Evolutionary conservation across 2,888 invertebrate genomes (phyloP).

Genomic region (Cryptophagus acutangulus): DNA sequence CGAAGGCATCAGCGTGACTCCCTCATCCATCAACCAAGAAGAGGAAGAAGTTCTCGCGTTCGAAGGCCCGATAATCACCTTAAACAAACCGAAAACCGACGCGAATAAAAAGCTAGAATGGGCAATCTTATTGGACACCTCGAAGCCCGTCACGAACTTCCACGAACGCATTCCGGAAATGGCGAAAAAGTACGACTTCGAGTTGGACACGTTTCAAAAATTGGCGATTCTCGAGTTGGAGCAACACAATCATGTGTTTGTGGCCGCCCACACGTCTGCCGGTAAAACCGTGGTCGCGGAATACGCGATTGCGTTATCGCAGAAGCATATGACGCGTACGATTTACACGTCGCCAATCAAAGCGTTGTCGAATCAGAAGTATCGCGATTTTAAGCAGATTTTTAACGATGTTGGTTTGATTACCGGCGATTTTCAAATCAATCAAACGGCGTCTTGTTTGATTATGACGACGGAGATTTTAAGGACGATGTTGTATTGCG

Average conservation of each 20-base stretch:
- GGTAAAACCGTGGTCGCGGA: conserved; percentile 99
- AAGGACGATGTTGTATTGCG: conserved; percentile 93
- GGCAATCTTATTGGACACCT: conserved; percentile 83
- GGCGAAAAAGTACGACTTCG: conserved; percentile 84
- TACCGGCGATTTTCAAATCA: conserved; percentile 94
- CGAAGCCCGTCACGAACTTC: conserved; percentile 76
- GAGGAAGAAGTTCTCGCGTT: conserved; percentile 40
- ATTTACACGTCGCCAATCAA: conserved; percentile 99
- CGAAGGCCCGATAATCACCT: conserved; percentile 61
- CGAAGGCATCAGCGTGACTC: background rate
- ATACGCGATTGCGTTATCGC: conserved; percentile 95
- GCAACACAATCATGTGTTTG: conserved; percentile 92
- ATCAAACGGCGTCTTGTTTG: conserved; percentile 87
- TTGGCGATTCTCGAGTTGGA: conserved; percentile 93
- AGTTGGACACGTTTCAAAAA: conserved; percentile 95
- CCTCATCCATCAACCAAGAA: conserved; percentile 16
- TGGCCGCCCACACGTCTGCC: conserved; percentile 98
- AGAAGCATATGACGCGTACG: conserved; percentile 84
- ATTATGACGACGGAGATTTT: conserved; percentile 99
- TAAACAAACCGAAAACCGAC: conserved; percentile 51
- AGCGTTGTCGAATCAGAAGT: conserved; percentile 98
- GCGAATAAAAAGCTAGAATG: conserved; percentile 61
- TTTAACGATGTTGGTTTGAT: conserved; percentile 92
- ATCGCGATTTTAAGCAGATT: conserved; percentile 88
- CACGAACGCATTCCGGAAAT: conserved; percentile 73